These are phyloP conservation scores for Cydia splendana DNA, from an alignment of 1,140 invertebrate genomes.

Conservation along the genomic window DNA sequence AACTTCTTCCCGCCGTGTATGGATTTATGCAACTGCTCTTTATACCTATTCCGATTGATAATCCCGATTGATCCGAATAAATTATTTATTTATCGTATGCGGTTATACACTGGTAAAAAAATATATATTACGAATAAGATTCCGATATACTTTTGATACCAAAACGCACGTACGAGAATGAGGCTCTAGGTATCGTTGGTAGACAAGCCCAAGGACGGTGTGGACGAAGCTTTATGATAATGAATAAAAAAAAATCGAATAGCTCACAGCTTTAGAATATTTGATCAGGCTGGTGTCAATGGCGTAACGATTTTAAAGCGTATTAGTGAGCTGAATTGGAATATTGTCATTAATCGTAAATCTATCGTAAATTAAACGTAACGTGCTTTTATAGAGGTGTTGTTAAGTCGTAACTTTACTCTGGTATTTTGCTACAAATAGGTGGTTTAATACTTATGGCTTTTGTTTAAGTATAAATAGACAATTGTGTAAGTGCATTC, in stretches of 20 bases:
- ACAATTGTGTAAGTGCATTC: no score
- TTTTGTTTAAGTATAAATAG: no score
- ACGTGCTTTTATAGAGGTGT: not conserved
- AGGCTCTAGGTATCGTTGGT: not conserved
- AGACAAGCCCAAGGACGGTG: constrained; percentile 39
- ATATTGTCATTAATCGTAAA: no score
- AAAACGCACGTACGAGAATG: not conserved
- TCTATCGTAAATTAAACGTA: constrained; percentile 6
- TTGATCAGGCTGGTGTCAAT: not conserved
- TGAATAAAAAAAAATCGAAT: constrained; percentile 19
- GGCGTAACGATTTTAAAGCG: constrained; percentile 11
- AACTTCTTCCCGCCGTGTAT: no score
- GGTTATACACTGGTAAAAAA: no score
- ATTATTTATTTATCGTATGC: no score
- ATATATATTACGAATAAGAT: not conserved
- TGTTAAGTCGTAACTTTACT: not conserved
- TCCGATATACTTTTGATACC: not conserved
- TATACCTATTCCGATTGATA: no score
- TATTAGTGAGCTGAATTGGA: not conserved
- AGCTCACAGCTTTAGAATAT: constrained; percentile 9
- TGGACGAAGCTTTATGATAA: constrained; percentile 41
- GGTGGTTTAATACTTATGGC: not conserved
- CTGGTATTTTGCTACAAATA: not conserved
- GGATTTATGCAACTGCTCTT: no score
- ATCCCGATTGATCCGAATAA: no score